Evolutionary conservation across 2,888 invertebrate species (phyloP).

Genomic region (Brassicogethes aeneus): DNA sequence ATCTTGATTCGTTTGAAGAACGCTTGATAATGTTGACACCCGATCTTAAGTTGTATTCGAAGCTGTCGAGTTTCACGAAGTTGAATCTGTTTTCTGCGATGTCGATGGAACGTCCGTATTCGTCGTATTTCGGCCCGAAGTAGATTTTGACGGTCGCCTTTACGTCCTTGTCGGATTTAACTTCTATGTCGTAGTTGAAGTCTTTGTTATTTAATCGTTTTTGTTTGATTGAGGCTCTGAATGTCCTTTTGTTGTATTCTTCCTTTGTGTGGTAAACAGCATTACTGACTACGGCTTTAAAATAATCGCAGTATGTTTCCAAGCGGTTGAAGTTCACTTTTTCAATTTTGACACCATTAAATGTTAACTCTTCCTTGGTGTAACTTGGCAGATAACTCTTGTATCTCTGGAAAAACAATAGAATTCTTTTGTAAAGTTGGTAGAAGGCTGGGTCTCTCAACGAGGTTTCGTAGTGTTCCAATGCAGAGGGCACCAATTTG

Average conservation of each 20-base stretch:
- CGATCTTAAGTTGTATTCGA: slow-evolving; percentile 49
- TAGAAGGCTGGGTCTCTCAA: slow-evolving; percentile 62
- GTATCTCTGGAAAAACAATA: slow-evolving; percentile 45
- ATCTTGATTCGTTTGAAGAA: slow-evolving; percentile 56
- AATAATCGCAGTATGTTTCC: slow-evolving; percentile 60
- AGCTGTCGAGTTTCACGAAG: slow-evolving; percentile 52
- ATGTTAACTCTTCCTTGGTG: slow-evolving; percentile 47
- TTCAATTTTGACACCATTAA: slow-evolving; percentile 51
- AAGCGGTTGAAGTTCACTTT: slow-evolving; percentile 57
- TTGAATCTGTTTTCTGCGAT: slow-evolving; percentile 50
- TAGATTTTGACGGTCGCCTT: slow-evolving; percentile 55
- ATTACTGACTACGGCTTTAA: slow-evolving; percentile 52
- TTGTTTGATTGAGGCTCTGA: slow-evolving; percentile 52
- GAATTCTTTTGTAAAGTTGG: slow-evolving; percentile 34
- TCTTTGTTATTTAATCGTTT: slow-evolving; percentile 62
- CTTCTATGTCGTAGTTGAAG: slow-evolving; percentile 51
- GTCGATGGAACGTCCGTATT: slow-evolving; percentile 43
- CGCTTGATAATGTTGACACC: slow-evolving; percentile 62
- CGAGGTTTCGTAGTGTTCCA: slow-evolving; percentile 55
- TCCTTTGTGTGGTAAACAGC: slow-evolving; percentile 43
- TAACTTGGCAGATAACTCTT: slow-evolving; percentile 51
- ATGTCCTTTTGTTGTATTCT: slow-evolving; percentile 40
- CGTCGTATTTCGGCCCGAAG: slow-evolving; percentile 61
- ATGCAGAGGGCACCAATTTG: slow-evolving; percentile 48
- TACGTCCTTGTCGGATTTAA: slow-evolving; percentile 50